Base-by-base conservation (phyloP, 2,113 vertebrate species). In the Zapus hudsonius region DNA sequence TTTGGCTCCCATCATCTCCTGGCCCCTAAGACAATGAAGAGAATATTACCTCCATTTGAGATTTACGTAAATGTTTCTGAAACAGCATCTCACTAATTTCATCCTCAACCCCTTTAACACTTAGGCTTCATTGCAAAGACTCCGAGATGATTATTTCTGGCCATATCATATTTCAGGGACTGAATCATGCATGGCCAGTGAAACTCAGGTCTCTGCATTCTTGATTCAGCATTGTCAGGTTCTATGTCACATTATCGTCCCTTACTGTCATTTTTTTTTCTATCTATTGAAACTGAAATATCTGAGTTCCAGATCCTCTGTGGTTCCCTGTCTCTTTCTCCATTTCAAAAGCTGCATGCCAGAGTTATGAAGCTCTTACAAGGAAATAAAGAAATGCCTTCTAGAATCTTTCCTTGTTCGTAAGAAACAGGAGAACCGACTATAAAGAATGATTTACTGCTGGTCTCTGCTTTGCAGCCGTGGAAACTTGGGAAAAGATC, bases 51-150 rank as follows among this genome's bases (percentile, higher is more conserved):
- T 85, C 64, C 69, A 36, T 64, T 85, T 92, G 81, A 72, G 87
- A 69, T 59, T 66, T 95, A 93, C 92, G 87, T 89, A 97, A 96
- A 82, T 87, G 97, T 97, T 97, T 95, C 97, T 97, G 96, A 95
- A 94, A 96, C 72, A 36, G 84, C 93, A 86, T 97, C 92, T 82
- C 47, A 42, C 72, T 96, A 89, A 93, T 96, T 96, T 97, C 95
- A 88, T 89, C 94, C 94, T 95, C 22, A 52, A 94, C 82, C 19
- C 80, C 92, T 82, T 80, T 92, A 97, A 93, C 84, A 81, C 96
- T 96, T 96, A 91, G 86, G 96, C 95, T 96, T 90, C 93, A 94
- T 94, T 89, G 79, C 47, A 88, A 88, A 72, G 87, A 81, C 47
- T 55, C 17, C 66, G 90, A 97, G 93, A 95, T 97, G 95, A 95